Evolutionary conservation across 1,140 invertebrate genomes (phyloP).

Genomic region (Rhynchophorus ferrugineus): DNA sequence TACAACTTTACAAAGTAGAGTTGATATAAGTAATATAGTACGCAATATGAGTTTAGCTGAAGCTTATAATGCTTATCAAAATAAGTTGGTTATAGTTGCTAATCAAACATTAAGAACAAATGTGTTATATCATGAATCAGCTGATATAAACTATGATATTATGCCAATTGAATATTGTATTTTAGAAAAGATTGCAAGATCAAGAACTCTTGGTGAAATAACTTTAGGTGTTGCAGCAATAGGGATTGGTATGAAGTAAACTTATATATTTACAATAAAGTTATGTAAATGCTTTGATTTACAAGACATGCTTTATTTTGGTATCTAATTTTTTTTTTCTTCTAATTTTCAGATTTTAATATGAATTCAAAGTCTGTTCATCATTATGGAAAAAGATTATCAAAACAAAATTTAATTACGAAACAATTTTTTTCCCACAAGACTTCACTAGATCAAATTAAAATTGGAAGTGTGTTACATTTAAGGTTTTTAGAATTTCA

Average conservation of each 20-base stretch:
- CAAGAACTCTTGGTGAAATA: slow-evolving; percentile 61
- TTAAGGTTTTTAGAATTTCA: slow-evolving; percentile 35
- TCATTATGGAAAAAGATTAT: slow-evolving; percentile 57
- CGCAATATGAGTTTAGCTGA: slow-evolving; percentile 41
- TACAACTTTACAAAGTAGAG: slow-evolving; percentile 48
- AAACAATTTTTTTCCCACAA: slow-evolving; percentile 49
- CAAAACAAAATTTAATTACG: slow-evolving; percentile 53
- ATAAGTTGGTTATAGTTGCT: slow-evolving; percentile 63
- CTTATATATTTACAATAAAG: slow-evolving; percentile 31
- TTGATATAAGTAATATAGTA: slow-evolving; percentile 42
- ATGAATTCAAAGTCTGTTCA: slow-evolving; percentile 42
- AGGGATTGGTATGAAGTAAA: slow-evolving; percentile 40
- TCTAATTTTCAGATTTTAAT: slow-evolving; percentile 10
- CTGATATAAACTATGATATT: slow-evolving; percentile 49
- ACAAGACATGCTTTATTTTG: background rate
- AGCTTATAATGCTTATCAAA: slow-evolving; percentile 16
- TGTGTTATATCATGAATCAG: slow-evolving; percentile 48
- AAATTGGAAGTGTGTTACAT: slow-evolving; percentile 49
- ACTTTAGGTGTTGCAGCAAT: slow-evolving; percentile 58
- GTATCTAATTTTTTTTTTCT: too few relatives aligned
- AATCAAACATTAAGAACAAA: slow-evolving; percentile 52
- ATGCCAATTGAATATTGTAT: slow-evolving; percentile 59
- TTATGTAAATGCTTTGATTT: slow-evolving; percentile 1
- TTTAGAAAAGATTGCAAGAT: slow-evolving; percentile 68
- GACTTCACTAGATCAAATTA: slow-evolving; percentile 31